A percentile compares a stretch with the other conserved stretches of the same genome.
Conservation (phyloP, 2,113 vertebrate genomes). For the human (Homo sapiens) region DNA sequence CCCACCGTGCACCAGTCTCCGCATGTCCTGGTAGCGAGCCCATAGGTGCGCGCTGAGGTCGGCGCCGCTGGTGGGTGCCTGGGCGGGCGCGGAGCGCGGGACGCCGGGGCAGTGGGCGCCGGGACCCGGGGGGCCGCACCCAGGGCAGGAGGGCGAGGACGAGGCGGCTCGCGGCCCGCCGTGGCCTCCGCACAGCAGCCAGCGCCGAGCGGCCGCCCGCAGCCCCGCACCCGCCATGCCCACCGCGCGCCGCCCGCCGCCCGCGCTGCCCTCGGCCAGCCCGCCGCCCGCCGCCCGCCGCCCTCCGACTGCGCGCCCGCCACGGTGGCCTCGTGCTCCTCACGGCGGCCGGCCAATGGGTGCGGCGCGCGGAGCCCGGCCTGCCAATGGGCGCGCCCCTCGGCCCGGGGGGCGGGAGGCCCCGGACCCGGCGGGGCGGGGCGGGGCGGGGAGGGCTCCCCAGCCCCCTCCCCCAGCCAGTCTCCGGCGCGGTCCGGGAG, state of each 20-base stretch:
- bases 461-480: constrained; percentile 11
- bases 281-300: background rate
- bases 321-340: constrained; percentile 71
- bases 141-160: constrained; percentile 68
- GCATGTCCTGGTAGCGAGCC: constrained; percentile 88
- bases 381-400: constrained; percentile 46
- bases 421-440: background rate
- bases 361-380: background rate
- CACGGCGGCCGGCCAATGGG: constrained; percentile 66
- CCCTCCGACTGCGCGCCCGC: constrained; percentile 66
- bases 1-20: constrained; percentile 88
- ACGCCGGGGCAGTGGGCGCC: constrained; percentile 48
- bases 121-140: constrained; percentile 71
- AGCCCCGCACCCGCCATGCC: constrained; percentile 77
- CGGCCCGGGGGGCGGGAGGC: constrained; percentile 45
- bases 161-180: constrained; percentile 64
- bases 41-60: constrained; percentile 84
- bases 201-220: constrained; percentile 67
- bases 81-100: constrained; percentile 52
- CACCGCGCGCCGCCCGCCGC: constrained; percentile 16
- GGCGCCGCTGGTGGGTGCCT: constrained; percentile 72
- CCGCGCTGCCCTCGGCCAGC: background rate
- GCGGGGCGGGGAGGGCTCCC: background rate
- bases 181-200: constrained; percentile 60
- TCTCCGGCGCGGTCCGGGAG: accelerated